These are phyloP conservation scores for Myotis daubentonii DNA, from an alignment of 2,797 vertebrate genomes.

Conservation along the genomic window DNA sequence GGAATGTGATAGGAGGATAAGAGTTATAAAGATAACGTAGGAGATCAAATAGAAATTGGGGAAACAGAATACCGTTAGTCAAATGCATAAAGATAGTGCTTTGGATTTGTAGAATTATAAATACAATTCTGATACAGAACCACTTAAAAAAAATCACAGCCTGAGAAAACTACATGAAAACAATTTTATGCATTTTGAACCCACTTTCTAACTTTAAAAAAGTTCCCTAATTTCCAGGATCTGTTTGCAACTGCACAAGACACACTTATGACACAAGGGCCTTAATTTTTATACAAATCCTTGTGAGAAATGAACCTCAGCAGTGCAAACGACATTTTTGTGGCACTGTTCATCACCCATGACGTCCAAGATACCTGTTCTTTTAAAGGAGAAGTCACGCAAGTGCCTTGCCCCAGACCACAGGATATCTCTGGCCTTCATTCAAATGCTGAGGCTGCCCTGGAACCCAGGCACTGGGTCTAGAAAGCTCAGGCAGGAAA, in stretches of 20 bases:
- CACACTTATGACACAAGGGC: slow-evolving; percentile 31
- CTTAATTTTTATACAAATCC: neutral
- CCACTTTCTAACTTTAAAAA: slow-evolving; percentile 52
- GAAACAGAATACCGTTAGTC: neutral
- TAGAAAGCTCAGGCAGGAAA: neutral
- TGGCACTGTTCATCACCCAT: neutral
- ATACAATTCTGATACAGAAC: neutral
- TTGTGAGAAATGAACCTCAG: slow-evolving; percentile 26
- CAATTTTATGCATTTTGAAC: neutral
- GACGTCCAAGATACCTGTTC: neutral
- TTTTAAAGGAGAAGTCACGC: neutral
- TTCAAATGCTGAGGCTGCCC: neutral
- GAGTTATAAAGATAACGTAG: neutral
- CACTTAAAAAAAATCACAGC: neutral
- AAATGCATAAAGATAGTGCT: neutral
- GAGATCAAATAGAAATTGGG: neutral
- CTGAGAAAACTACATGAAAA: slow-evolving; percentile 18
- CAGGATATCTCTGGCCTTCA: neutral
- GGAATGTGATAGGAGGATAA: neutral
- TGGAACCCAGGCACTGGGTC: neutral
- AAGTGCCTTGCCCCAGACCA: neutral
- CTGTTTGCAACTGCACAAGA: slow-evolving; percentile 57
- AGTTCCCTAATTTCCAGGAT: slow-evolving; percentile 36
- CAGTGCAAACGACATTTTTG: neutral
- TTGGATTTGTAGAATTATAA: slow-evolving; percentile 28